Evolutionary conservation across 2,888 invertebrate genomes (phyloP).

Genomic region (Mimas tiliae): DNA sequence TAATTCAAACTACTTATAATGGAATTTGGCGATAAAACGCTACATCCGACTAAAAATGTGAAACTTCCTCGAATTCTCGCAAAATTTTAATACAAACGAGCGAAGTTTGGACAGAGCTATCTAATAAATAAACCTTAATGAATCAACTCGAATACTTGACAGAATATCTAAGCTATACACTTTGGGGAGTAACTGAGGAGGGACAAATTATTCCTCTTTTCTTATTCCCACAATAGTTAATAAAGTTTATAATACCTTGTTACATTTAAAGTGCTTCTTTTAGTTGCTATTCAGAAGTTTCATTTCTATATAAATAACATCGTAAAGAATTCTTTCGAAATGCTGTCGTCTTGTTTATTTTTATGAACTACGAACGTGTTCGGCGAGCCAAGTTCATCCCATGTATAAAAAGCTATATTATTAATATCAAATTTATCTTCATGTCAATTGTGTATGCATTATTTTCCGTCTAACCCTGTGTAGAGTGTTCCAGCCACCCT

Average conservation of each 20-base stretch:
- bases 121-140: slow-evolving; percentile 65
- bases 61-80: slow-evolving; percentile 49
- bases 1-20: slow-evolving; percentile 19
- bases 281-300: not conserved
- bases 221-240: not conserved
- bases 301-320: not conserved
- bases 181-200: slow-evolving; percentile 41
- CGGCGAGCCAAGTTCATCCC: too few relatives aligned
- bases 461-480: not conserved
- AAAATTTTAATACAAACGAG: slow-evolving; percentile 65
- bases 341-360: not conserved
- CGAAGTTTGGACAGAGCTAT: slow-evolving; percentile 54
- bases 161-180: slow-evolving; percentile 32
- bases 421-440: not conserved
- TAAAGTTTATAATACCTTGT: not conserved
- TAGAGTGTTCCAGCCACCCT: not conserved
- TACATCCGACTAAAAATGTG: slow-evolving; percentile 45
- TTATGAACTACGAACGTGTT: too few relatives aligned
- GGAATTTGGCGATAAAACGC: slow-evolving; percentile 17
- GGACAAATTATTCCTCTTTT: slow-evolving; percentile 30
- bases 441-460: not conserved
- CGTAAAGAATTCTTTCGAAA: not conserved
- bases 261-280: not conserved
- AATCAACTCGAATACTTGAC: slow-evolving; percentile 55
- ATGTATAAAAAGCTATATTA: not conserved